Evolutionary conservation across 2,888 invertebrate species (phyloP).

Genomic region (Alloscopus bannaensis): DNA sequence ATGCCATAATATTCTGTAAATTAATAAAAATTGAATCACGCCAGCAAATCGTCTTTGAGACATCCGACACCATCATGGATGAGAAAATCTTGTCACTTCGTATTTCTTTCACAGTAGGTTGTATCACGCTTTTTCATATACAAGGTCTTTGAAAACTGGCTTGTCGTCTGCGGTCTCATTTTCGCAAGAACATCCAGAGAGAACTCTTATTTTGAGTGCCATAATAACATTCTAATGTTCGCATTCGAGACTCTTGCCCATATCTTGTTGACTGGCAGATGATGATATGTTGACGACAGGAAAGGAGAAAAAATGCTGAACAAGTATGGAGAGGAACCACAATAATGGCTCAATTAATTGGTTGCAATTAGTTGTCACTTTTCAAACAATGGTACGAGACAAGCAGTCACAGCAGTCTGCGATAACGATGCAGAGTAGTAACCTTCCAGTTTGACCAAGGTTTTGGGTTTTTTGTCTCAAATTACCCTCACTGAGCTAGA

Average conservation of each 20-base stretch:
- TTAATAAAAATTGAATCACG: not conserved
- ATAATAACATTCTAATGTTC: no score
- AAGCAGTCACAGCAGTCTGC: conserved; percentile 12
- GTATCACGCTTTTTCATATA: conserved; percentile 21
- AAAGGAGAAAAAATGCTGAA: not conserved
- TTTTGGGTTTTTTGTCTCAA: conserved; percentile 27
- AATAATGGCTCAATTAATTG: conserved; percentile 57
- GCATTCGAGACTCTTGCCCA: not conserved
- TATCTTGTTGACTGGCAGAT: not conserved
- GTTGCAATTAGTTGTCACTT: conserved; percentile 53
- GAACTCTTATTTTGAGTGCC: no score
- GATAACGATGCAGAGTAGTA: not conserved
- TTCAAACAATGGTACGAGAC: conserved; percentile 22
- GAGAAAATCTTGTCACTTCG: conserved; percentile 51
- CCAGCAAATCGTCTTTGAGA: conserved; percentile 39
- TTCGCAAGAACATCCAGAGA: conserved; percentile 23
- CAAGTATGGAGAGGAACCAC: not conserved
- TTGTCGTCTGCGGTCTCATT: conserved; percentile 30
- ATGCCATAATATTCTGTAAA: no score
- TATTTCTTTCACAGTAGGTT: conserved; percentile 40
- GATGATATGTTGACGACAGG: not conserved
- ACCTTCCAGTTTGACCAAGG: conserved; percentile 23
- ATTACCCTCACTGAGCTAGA: conserved; percentile 17
- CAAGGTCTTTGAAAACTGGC: conserved; percentile 23
- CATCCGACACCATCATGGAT: conserved; percentile 53